Percentiles rank a stretch among this genome's conserved stretches.
Evolutionary conservation across 2,113 vertebrate genomes (phyloP).

Genomic region (Cavia aperea): DNA sequence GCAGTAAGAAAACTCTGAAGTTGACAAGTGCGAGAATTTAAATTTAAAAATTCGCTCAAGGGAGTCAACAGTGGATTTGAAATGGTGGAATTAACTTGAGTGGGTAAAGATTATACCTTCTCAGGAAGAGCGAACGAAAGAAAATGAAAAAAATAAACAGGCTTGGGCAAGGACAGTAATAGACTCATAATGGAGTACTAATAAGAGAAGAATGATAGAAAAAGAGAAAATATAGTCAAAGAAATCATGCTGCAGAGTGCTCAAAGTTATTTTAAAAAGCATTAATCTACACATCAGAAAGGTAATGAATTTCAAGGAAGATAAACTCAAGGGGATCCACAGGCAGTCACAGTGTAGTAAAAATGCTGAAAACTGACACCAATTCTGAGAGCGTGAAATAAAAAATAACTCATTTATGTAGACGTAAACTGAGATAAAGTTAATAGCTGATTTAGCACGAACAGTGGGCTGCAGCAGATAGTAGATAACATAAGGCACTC

Average conservation of each 20-base stretch:
- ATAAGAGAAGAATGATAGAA: not conserved
- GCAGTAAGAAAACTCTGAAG: not conserved
- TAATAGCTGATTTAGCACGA: conserved; percentile 20
- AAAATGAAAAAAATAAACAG: not conserved
- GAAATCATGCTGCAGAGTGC: not conserved
- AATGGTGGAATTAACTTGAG: not conserved
- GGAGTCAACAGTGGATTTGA: not conserved
- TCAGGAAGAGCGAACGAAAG: not conserved
- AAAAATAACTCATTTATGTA: not conserved
- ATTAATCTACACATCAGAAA: not conserved
- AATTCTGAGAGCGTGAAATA: conserved; percentile 12
- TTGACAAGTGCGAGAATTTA: not conserved
- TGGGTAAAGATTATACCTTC: not conserved
- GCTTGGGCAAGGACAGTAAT: not conserved
- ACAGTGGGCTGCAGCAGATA: not conserved
- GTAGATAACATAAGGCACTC: not conserved
- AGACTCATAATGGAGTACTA: not conserved
- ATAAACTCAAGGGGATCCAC: not conserved
- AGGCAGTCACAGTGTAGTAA: not conserved
- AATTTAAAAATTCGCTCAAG: not conserved
- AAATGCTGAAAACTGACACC: not conserved
- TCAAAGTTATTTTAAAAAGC: not conserved
- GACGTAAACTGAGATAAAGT: not conserved
- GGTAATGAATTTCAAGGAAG: not conserved
- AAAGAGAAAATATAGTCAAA: not conserved